phyloP scores from a whole-genome alignment of 2,888 invertebrate species.

The Beris morrisii region DNA sequence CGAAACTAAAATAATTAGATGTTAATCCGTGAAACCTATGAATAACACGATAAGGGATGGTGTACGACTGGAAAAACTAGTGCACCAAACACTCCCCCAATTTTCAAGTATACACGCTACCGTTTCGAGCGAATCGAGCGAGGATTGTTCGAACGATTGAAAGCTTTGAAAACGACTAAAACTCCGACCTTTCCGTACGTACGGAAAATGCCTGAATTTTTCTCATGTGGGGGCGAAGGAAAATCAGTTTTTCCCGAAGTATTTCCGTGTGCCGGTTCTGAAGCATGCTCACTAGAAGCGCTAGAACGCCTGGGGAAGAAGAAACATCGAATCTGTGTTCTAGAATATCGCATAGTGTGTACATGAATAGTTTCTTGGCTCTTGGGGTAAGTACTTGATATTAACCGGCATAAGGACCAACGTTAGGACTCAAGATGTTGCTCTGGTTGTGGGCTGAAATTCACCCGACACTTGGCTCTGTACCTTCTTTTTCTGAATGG shows the following conservation, averaged over 20 bases:
- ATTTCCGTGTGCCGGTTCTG: conserved; percentile 16
- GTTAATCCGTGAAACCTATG: no score
- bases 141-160: conserved; percentile 35
- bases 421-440: no score
- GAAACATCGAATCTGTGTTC: conserved; percentile 20
- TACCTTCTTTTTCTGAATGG: no score
- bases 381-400: no score
- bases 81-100: no score
- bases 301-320: neutral
- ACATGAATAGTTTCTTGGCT: no score
- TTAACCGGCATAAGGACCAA: no score
- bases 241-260: conserved; percentile 8
- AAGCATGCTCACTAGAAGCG: conserved; percentile 15
- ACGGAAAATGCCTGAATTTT: conserved; percentile 16
- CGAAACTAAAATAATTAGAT: no score
- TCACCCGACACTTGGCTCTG: no score
- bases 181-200: neutral
- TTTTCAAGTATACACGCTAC: conserved; percentile 31
- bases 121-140: conserved; percentile 19
- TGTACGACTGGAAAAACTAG: no score
- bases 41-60: no score
- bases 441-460: no score
- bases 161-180: conserved; percentile 37
- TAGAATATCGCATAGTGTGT: neutral
- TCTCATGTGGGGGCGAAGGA: neutral